Conservation (phyloP, 2,113 vertebrate species). For the Dunckerocampus dactyliophorus region DNA sequence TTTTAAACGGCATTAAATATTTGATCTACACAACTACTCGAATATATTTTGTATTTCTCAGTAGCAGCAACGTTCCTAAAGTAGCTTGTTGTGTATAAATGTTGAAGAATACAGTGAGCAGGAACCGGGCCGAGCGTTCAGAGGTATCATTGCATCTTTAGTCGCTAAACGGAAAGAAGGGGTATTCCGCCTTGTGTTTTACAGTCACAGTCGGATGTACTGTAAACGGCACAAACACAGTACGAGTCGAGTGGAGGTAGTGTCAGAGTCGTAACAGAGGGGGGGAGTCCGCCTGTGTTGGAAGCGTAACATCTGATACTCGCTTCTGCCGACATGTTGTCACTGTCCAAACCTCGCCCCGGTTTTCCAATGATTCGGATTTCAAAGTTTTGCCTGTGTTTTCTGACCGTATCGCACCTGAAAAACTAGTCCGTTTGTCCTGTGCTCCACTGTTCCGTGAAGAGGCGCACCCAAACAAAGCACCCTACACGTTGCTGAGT, state of each 20-base stretch:
- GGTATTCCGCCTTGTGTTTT: not conserved
- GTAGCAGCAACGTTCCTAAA: conserved; percentile 98
- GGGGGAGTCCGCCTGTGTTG: not conserved
- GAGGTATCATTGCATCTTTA: conserved; percentile 87
- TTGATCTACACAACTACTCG: conserved; percentile 79
- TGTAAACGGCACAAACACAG: not conserved
- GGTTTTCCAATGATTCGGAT: no score
- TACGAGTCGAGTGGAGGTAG: not conserved
- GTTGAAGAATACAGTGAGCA: conserved; percentile 85
- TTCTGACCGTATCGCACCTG: no score
- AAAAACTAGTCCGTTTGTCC: no score
- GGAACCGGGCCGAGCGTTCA: conserved; percentile 80
- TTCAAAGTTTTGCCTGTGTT: no score
- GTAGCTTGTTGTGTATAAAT: conserved; percentile 89
- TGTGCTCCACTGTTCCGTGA: no score
- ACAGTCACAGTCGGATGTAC: not conserved
- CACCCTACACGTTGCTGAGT: no score
- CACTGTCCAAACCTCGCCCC: no score
- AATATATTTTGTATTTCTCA: conserved; percentile 19
- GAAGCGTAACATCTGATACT: not conserved
- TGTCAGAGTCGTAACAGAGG: not conserved
- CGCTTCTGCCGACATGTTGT: no score
- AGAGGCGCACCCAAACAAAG: no score
- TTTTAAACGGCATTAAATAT: conserved; percentile 88
- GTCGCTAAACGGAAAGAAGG: not conserved